Base-by-base conservation (phyloP, 1,140 invertebrate genomes). In the Trachelipus rathkii region DNA sequence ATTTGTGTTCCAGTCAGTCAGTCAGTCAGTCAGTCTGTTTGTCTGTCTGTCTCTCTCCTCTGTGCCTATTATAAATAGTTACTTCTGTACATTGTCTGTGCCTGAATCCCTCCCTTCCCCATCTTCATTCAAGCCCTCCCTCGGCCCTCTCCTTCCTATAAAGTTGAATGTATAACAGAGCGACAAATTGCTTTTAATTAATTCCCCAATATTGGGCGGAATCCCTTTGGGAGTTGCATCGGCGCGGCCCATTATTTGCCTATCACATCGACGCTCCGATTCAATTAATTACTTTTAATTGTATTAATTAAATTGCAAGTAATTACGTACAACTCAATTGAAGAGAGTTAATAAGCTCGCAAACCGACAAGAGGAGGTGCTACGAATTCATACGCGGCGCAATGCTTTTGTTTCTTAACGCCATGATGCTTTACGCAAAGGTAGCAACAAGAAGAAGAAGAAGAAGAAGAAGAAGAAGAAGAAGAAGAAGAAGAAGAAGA, bases 201-300 rank as follows among this genome's bases (percentile, higher is more conserved):
- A 78, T 78, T 78, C 77, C 75, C 77, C 67, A 78, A 75, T 78
- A 78, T 74, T 78, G 70, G 74, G 74, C 11, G 67, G 71, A 46
- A 74, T 24, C 75, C 77, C 77, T 74, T 45, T 46, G 77, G 77
- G 77, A 76, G 53, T 75, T 78, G 50, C 74, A 60, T 78, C 77
- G 73, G 74, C 73, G 77, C 77, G 75, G 75, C 77, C 75, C 77
- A 78, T 78, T 78, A 78, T 78, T 78, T 78, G 77, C 74, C 77
- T 78, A 78, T 78, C 77, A 78, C 77, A 78, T 74, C 77, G 74
- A 74, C 74, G 74, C 74, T 78, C 72, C 74, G 75, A 78, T 78
- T 78, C 77, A 78, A 78, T 78, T 78, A 78, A 78, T 78, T 78
- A 78, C 77, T 78, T 78, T 78, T 78, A 78, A 78, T 78, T 78